Conservation (phyloP, 2,797 vertebrate species). For the Lerista edwardsae region DNA sequence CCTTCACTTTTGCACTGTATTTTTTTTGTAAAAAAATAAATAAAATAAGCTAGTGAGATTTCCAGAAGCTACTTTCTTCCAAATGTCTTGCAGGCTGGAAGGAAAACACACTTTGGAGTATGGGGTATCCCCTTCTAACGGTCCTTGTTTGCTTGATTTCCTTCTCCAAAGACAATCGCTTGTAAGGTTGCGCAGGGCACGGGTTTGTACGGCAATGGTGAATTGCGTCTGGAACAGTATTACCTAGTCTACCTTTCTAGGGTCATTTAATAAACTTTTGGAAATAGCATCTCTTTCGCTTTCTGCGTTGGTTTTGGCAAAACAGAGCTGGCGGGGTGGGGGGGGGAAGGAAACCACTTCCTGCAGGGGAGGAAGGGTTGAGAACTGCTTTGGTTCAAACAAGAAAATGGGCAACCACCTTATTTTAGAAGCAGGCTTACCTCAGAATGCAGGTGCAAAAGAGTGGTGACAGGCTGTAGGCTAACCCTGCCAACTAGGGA, state of each 20-base stretch:
- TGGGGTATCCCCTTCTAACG: conserved; percentile 70
- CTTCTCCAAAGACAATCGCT: conserved; percentile 75
- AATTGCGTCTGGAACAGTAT: conserved; percentile 57
- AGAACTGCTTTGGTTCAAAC: not conserved
- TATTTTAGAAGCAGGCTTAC: too few species aligned
- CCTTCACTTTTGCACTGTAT: not conserved
- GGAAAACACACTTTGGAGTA: conserved; percentile 64
- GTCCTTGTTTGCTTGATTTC: conserved; percentile 43
- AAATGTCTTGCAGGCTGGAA: conserved; percentile 43
- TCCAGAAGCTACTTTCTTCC: conserved; percentile 61
- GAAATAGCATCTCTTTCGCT: conserved; percentile 1
- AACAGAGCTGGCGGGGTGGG: not conserved
- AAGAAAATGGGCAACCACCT: too few species aligned
- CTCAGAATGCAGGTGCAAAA: too few species aligned
- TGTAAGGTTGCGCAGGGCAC: conserved; percentile 71
- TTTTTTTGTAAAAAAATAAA: conserved; percentile 15
- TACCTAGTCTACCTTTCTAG: conserved; percentile 59
- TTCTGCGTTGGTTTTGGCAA: rapidly evolving
- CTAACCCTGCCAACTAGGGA: too few species aligned
- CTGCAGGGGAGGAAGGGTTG: not conserved
- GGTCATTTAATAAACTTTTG: conserved; percentile 74
- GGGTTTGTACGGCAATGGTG: conserved; percentile 68
- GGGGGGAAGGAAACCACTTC: too few species aligned
- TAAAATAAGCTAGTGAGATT: conserved; percentile 35
- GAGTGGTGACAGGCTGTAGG: too few species aligned